A percentile compares a stretch with the other conserved stretches of the same genome.
Evolutionary conservation across 2,113 vertebrate genomes (phyloP).

Genomic region (Peromyscus polionotus): DNA sequence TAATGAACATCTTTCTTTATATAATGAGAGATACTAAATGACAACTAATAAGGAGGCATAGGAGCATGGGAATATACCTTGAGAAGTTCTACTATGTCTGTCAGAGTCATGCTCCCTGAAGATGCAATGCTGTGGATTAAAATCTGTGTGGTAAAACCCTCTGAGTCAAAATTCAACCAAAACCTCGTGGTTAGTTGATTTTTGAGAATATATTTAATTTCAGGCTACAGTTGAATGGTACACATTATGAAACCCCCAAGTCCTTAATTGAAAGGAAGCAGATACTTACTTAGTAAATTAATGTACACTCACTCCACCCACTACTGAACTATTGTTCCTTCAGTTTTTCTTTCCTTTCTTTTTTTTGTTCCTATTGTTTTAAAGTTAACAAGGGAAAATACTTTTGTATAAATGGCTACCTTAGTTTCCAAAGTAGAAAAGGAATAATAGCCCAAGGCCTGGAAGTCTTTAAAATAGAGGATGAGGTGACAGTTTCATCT

Average conservation of each 20-base stretch:
- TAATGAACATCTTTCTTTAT: not conserved
- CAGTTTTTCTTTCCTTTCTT: too few species aligned
- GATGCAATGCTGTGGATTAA: conserved; percentile 20
- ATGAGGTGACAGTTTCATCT: not conserved
- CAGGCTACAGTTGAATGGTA: not conserved
- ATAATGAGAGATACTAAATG: not conserved
- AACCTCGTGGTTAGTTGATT: conserved; percentile 60
- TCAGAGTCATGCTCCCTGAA: not conserved
- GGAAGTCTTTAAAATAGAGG: not conserved
- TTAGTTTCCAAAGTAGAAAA: conserved; percentile 34
- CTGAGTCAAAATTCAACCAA: conserved; percentile 40
- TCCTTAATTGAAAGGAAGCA: conserved; percentile 27
- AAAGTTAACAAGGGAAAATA: not conserved
- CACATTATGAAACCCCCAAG: not conserved
- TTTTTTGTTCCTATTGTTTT: not conserved
- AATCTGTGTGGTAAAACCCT: conserved; percentile 4
- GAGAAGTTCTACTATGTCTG: not conserved
- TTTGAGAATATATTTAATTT: conserved; percentile 59
- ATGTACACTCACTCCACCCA: not conserved
- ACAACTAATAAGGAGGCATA: not conserved
- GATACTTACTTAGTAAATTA: conserved; percentile 60
- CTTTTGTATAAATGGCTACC: not conserved
- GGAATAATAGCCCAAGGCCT: not conserved
- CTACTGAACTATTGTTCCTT: not conserved
- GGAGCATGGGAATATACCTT: not conserved